These are phyloP conservation scores for Crambe crambe DNA, from an alignment of 37 sponge, comb jelly and placozoan genomes.

Conservation along the genomic window DNA sequence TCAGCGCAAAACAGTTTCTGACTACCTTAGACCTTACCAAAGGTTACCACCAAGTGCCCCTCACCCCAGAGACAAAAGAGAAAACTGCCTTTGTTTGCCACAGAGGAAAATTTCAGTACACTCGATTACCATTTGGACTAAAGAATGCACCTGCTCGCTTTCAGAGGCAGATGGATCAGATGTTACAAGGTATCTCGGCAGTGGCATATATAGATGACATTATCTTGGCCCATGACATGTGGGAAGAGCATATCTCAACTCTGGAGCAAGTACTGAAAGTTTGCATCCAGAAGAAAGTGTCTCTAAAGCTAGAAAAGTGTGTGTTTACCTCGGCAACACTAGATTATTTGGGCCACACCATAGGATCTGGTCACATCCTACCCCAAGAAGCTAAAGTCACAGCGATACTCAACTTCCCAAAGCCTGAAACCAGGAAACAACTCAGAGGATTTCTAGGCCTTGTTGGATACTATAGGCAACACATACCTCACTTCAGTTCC, in stretches of 20 bases:
- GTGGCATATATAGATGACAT: constrained; percentile 2
- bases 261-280: not conserved
- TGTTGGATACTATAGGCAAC: constrained; percentile 1
- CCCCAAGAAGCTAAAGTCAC: not conserved
- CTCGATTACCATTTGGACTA: constrained; percentile 12
- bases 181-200: not conserved
- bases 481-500: not conserved
- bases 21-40: constrained; percentile 4
- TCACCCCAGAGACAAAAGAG: not conserved
- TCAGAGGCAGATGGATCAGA: constrained; percentile 11
- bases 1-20: not conserved
- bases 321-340: not conserved
- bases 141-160: constrained; percentile 16
- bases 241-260: not conserved
- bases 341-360: not conserved
- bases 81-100: constrained; percentile 16
- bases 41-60: not conserved
- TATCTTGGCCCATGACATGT: not conserved
- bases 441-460: constrained; percentile 11
- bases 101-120: not conserved
- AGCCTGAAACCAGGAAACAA: not conserved
- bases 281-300: not conserved
- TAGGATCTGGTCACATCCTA: constrained; percentile 5
- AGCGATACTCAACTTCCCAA: not conserved
- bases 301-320: not conserved